Conservation (phyloP, 2,797 vertebrate genomes). For the Natrix natrix region DNA sequence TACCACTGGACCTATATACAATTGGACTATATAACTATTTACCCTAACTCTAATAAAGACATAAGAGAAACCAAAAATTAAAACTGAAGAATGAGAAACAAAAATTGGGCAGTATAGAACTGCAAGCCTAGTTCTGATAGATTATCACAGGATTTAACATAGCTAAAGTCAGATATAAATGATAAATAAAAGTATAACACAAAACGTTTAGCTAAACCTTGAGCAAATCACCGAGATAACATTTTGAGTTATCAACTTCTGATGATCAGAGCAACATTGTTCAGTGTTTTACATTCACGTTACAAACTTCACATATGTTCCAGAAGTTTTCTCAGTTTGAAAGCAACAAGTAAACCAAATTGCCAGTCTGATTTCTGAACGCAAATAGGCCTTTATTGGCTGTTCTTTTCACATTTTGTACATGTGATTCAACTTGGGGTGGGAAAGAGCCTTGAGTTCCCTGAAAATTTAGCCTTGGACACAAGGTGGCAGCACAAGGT, state of each 20-base stretch:
- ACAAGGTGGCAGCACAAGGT: conserved; percentile 25
- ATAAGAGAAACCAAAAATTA: neutral
- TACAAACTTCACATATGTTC: conserved; percentile 15
- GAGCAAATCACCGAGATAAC: neutral
- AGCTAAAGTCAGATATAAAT: neutral
- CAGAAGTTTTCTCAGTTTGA: neutral
- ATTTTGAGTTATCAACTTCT: neutral
- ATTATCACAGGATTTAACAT: neutral
- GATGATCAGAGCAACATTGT: neutral
- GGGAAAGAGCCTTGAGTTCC: neutral
- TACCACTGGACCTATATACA: neutral
- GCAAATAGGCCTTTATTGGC: neutral
- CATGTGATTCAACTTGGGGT: neutral
- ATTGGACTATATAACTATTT: neutral
- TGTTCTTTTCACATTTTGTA: neutral
- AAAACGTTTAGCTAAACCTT: neutral
- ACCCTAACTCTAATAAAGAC: neutral
- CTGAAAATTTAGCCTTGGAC: neutral
- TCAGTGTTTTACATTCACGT: neutral
- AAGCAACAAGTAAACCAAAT: conserved; percentile 9
- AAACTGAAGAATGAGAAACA: neutral
- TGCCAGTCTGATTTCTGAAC: neutral
- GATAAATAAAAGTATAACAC: neutral
- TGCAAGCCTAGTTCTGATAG: too few relatives aligned
- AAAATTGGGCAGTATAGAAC: neutral